Base-by-base conservation (phyloP, 2,113 vertebrate species). In the Tretioscincus oriximinensis region DNA sequence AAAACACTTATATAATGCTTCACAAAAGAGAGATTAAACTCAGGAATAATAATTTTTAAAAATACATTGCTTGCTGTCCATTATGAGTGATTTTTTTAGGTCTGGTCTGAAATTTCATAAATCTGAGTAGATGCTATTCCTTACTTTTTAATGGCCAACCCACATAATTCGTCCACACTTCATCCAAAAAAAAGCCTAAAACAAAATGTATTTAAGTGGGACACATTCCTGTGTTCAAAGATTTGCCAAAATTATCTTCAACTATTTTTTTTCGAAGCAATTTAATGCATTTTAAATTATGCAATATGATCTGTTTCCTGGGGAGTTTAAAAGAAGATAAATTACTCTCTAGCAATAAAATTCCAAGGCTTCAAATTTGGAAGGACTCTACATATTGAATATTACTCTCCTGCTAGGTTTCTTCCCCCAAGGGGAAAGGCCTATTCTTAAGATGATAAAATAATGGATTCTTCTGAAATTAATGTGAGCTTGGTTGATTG, bases 281-380 rank as follows among this genome's bases (percentile, higher is more conserved):
- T 65, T 90, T 76, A 51, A 81, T 85, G 82, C 71, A 70, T 82
- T 85, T 73, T 66, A 70, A 87, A 79, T 54, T 73, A 85, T 84
- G 68, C 35, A 87, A 81, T 84, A 88, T 72, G 86, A 69, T 80
- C 26, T 26, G 54, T 71, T 90, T 85, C 70, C n/a, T 91, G 77
- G 24, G 66, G 63, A 83, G 58, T 76, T 63, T 45, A 73, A 58
- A 49, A 63, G 67, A 87, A 87, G 85, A 81, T 77, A 85, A 84
- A 84, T 81, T 74, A 26, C 61, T 86, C 49, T 84, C 73, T n/a
- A 31, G 77, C 78, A 90, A 82, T 63, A 81, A 81, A 82, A 82
- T 35, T 75, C 74, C 68, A 79, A 86, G 58, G 22, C 67, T 81
- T 20, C 54, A 68, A 31, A 73, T 78, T 79, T 86, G 85, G 69